Evolutionary conservation across 2,797 vertebrate genomes (phyloP), one percentile per base, ranked within the genome.

Genomic region (Zalophus californianus): DNA sequence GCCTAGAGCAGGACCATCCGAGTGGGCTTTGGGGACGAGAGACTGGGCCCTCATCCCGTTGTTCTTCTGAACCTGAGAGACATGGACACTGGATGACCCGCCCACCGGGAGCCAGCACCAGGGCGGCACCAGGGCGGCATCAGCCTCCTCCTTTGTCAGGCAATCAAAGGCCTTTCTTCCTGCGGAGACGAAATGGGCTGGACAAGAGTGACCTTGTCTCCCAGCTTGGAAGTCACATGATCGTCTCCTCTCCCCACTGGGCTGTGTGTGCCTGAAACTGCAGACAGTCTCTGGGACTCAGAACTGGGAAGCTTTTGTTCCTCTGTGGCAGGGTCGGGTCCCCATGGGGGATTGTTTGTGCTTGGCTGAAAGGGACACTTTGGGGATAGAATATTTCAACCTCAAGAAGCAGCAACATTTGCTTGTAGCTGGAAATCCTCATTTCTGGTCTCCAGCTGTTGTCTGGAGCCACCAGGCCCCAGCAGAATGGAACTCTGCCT

Each of bases 221-320:
- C 35, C 48, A 32, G 90, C 92, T 83, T 90, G 88, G 91, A 94
- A 97, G 80, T 97, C 97, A 96, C 88, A 58, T 96, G 97, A 78
- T 29, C 44, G 21, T 77, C 64, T 48, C 64, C 50, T 96, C 68
- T 95, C 94, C 91, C 66, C 50, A 11, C 96, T 52, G 85, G 60
- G 87, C 92, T 32, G 13, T 93, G 96, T 7, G 5, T 75, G 86
- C 54, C 54, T 91, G 95, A 87, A 85, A 95, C 78, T 89, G 79
- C 95, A 93, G 96, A 96, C 79, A 0, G 85, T 88, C 91, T 79
- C 84, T 66, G 90, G 93, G 85, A 66, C 62, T 27, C 72, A 4
- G 85, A 97, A 96, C 97, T 97, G 94, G 94, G 83, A 27, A 13
- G 68, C 90, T 95, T 97, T 97, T 97, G 97, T 98, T 97, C 64